Evolutionary conservation across 1,140 invertebrate species (phyloP), one percentile per base, ranked within the genome.

Genomic region (Prorops nasuta): DNA sequence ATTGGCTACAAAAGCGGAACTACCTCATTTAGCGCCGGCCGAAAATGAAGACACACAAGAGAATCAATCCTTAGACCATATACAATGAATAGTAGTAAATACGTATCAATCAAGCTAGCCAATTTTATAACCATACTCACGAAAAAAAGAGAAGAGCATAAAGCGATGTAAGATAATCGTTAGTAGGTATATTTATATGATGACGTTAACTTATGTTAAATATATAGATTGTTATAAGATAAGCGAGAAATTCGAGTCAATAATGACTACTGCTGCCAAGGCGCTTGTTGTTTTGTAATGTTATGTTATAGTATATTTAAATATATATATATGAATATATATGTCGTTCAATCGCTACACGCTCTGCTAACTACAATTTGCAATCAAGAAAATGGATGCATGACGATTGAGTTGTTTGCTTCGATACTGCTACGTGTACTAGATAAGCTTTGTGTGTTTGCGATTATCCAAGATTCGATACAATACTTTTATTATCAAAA

Each of bases 1-100:
- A 52, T 64, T 79, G 58, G 79, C 80, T 24, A 72, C 76, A 4
- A 78, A 74, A 60, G 80, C 80, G 43, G 79, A 81, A 69, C 64
- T 80, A 70, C 76, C 76, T 68, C 67, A 67, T 38, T 51, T 55
- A 7, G 49, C 18, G 16, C 39, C 53, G 14, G 45, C 52, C 18
- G 56, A 64, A 38, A 60, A 49, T 22, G 60, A 68, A 51, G 54
- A 59, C 60, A 60, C 62, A 64, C 56, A 67, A 60, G 54, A 68
- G 51, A 64, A 54, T 66, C 67, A 71, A 66, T 64, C 57, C 32
- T 39, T 64, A 43, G 61, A 63, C 37, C 56, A 69, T 58, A 41
- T 54, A 66, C 46, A 58, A 51, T 67, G 49, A 66, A 65, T 34
- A 58, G 67, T 69, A 49, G 47, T 64, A 71, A 49, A 47, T 54